Percentiles rank a stretch among this genome's conserved stretches.
Evolutionary conservation across 2,797 vertebrate species (phyloP).

Genomic region (Sebastes steindachneri): DNA sequence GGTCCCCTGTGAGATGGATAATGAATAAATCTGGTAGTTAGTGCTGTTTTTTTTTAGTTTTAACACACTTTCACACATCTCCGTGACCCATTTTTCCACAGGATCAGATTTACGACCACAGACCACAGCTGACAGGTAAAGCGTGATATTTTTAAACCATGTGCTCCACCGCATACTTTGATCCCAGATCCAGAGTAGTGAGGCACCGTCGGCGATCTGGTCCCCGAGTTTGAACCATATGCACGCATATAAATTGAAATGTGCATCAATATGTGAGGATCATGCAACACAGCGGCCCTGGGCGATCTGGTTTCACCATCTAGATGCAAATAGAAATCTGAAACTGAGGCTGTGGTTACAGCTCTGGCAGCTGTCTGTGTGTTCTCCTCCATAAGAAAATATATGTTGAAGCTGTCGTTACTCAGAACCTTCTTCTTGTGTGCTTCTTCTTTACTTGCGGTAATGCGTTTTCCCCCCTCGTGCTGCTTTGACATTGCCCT

Average conservation of each 20-base stretch:
- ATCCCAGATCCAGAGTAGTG: not conserved
- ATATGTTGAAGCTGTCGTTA: slow-evolving; percentile 26
- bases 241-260: slow-evolving; percentile 19
- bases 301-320: not conserved
- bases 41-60: not conserved
- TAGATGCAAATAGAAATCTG: slow-evolving; percentile 16
- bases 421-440: slow-evolving; percentile 9
- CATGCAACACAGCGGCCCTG: not conserved
- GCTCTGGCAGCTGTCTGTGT: slow-evolving; percentile 17
- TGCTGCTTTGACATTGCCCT: slow-evolving; percentile 64
- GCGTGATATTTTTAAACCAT: slow-evolving; percentile 49
- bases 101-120: slow-evolving; percentile 50
- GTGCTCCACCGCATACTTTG: slow-evolving; percentile 14
- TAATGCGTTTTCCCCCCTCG: slow-evolving; percentile 22
- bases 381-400: slow-evolving; percentile 15
- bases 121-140: slow-evolving; percentile 57
- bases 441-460: slow-evolving; percentile 18
- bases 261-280: slow-evolving; percentile 24
- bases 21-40: slow-evolving; percentile 31
- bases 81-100: slow-evolving; percentile 63
- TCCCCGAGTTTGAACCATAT: not conserved
- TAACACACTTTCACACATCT: slow-evolving; percentile 46
- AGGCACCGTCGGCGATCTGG: not conserved
- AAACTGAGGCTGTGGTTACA: slow-evolving; percentile 21
- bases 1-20: slow-evolving; percentile 34